These are phyloP conservation scores for Pheosia gnoma DNA, from an alignment of 2,888 invertebrate species.

Conservation along the genomic window DNA sequence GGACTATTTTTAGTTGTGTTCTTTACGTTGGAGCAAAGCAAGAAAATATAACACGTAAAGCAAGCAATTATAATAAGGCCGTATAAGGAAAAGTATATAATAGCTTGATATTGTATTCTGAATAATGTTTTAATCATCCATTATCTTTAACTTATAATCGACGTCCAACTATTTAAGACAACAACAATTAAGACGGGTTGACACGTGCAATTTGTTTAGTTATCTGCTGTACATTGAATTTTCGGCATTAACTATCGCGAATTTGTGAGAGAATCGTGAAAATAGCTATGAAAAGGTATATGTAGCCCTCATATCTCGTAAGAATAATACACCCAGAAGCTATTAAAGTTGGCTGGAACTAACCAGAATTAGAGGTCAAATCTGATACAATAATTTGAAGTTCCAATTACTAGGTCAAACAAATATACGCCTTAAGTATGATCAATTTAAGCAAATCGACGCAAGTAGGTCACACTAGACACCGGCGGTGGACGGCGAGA, in stretches of 20 bases:
- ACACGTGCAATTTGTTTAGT: slow-evolving; percentile 47
- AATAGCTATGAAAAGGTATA: neutral
- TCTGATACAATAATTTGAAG: slow-evolving; percentile 37
- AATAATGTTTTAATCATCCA: no score
- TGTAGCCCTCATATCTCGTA: no score
- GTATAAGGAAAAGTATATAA: no score
- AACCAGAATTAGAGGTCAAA: slow-evolving; percentile 32
- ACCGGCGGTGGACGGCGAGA: slow-evolving; percentile 30
- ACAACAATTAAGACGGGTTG: no score
- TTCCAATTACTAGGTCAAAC: slow-evolving; percentile 63
- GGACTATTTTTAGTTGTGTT: neutral
- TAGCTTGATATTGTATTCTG: no score
- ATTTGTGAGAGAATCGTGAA: slow-evolving; percentile 1
- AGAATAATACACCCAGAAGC: no score
- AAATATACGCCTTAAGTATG: slow-evolving; percentile 62
- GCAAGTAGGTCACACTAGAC: slow-evolving; percentile 69
- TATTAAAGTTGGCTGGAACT: no score
- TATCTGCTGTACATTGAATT: slow-evolving; percentile 64
- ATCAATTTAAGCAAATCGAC: slow-evolving; percentile 76
- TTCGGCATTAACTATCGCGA: slow-evolving; percentile 30
- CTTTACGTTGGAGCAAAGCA: no score
- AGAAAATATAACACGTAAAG: no score
- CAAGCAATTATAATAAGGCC: no score
- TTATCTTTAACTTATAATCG: no score
- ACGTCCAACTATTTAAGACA: no score